Percentiles rank a stretch among this genome's conserved stretches.
These are phyloP conservation scores for Anseranas semipalmata DNA, from an alignment of 2,113 vertebrate genomes.

Conservation along the genomic window DNA sequence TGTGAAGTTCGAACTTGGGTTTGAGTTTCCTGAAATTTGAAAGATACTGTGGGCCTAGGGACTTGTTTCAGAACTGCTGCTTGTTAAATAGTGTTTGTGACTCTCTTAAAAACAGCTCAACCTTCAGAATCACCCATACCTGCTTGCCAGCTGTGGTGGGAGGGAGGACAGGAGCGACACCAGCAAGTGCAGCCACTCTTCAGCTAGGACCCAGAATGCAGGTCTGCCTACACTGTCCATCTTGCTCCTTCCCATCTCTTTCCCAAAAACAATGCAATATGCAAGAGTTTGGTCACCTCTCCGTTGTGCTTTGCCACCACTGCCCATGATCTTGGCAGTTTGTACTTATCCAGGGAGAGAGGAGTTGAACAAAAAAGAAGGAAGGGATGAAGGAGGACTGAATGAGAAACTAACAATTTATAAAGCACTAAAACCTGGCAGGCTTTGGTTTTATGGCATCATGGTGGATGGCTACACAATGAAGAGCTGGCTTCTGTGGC, in stretches of 20 bases:
- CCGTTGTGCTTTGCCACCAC: not conserved
- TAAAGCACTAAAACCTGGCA: not conserved
- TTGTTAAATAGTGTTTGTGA: not conserved
- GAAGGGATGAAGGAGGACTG: slow-evolving; percentile 6
- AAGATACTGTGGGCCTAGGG: not conserved
- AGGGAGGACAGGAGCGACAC: not conserved
- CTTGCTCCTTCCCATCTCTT: not conserved
- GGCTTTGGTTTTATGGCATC: slow-evolving; percentile 16
- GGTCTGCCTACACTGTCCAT: not conserved
- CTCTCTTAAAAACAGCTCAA: not conserved
- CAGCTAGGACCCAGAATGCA: not conserved
- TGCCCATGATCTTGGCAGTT: not conserved
- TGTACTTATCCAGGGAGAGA: slow-evolving; percentile 13
- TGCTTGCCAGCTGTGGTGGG: not conserved
- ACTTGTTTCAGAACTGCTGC: not conserved
- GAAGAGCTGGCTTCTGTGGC: slow-evolving; percentile 7
- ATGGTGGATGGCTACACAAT: slow-evolving; percentile 20
- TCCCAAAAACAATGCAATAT: not conserved
- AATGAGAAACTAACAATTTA: slow-evolving; percentile 18
- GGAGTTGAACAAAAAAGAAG: not conserved
- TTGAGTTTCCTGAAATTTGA: not conserved
- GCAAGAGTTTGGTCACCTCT: not conserved
- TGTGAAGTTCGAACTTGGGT: not conserved
- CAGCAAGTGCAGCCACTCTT: not conserved
- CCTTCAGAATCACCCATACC: not conserved